Evolutionary conservation across 2,888 invertebrate species (phyloP).

Genomic region (Hypsopygia costalis): DNA sequence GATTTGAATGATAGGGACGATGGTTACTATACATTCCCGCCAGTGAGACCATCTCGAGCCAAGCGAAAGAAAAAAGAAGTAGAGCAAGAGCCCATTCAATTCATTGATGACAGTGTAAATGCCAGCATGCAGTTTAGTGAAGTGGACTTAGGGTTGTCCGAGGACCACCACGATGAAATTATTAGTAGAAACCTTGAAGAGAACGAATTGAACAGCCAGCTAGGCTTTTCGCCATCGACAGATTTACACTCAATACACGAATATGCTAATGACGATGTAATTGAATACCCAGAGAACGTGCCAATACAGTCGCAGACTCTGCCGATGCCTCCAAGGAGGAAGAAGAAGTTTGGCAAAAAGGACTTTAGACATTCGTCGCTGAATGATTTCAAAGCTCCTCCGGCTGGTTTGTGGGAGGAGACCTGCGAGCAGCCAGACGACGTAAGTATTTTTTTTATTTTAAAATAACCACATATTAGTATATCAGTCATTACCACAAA

Average conservation of each 20-base stretch:
- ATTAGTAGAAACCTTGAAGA: constrained; percentile 41
- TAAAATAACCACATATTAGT: too few species aligned
- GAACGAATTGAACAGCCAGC: constrained; percentile 44
- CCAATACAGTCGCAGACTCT: constrained; percentile 65
- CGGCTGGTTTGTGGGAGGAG: constrained; percentile 49
- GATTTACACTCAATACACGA: constrained; percentile 68
- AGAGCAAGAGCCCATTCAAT: constrained; percentile 46
- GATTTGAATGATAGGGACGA: constrained; percentile 73
- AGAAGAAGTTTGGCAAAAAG: constrained; percentile 49
- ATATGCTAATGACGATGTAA: constrained; percentile 73
- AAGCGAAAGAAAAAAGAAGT: constrained; percentile 73
- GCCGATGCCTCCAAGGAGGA: constrained; percentile 71
- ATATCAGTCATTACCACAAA: too few species aligned
- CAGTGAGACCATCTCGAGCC: constrained; percentile 78
- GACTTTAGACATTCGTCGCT: constrained; percentile 57
- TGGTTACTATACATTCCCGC: constrained; percentile 77
- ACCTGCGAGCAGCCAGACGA: constrained; percentile 49
- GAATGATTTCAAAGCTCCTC: constrained; percentile 50
- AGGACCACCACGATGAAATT: constrained; percentile 63
- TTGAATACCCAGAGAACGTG: constrained; percentile 76
- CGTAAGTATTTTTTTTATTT: constrained; percentile 45
- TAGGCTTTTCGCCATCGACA: constrained; percentile 51
- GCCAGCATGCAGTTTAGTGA: constrained; percentile 69
- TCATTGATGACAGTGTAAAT: constrained; percentile 66
- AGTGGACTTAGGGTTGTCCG: constrained; percentile 64